Conservation (phyloP, 2,113 vertebrate species). For the Paralichthys olivaceus region DNA sequence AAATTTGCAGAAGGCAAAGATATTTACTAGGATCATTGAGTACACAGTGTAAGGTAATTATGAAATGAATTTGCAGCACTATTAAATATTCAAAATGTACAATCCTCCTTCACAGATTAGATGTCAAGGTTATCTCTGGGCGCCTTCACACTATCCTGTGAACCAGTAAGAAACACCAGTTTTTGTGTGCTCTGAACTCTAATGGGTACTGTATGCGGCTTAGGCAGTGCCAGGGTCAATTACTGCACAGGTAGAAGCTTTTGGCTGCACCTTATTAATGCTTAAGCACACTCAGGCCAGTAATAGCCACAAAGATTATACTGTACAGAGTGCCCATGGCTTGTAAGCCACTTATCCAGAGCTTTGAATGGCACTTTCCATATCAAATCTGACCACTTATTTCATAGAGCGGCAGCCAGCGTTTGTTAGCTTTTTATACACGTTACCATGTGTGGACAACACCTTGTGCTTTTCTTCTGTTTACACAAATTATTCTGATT, state of each 20-base stretch:
- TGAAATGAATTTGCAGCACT: not conserved
- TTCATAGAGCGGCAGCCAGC: constrained; percentile 44
- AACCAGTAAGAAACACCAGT: constrained; percentile 17
- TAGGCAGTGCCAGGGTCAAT: constrained; percentile 78
- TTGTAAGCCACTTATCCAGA: constrained; percentile 75
- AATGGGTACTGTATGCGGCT: constrained; percentile 69
- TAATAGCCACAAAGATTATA: constrained; percentile 78
- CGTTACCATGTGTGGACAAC: not conserved
- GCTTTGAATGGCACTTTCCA: constrained; percentile 58
- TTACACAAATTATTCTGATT: not conserved
- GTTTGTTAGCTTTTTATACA: constrained; percentile 8
- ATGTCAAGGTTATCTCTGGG: not conserved
- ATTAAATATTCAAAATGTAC: constrained; percentile 28
- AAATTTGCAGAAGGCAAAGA: constrained; percentile 22
- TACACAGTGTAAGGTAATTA: constrained; percentile 4
- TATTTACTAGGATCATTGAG: constrained; percentile 22
- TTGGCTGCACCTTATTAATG: constrained; percentile 73
- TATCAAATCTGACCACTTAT: constrained; percentile 67
- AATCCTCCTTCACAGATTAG: not conserved
- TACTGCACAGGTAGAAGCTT: constrained; percentile 78
- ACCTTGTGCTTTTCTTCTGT: not conserved
- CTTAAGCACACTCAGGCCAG: constrained; percentile 75
- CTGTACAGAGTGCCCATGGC: constrained; percentile 62
- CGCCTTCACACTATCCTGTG: not conserved
- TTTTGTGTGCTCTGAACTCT: constrained; percentile 41